These are phyloP conservation scores for Dinothrombium tinctorium DNA, from an alignment of 1,140 invertebrate genomes.

Conservation along the genomic window DNA sequence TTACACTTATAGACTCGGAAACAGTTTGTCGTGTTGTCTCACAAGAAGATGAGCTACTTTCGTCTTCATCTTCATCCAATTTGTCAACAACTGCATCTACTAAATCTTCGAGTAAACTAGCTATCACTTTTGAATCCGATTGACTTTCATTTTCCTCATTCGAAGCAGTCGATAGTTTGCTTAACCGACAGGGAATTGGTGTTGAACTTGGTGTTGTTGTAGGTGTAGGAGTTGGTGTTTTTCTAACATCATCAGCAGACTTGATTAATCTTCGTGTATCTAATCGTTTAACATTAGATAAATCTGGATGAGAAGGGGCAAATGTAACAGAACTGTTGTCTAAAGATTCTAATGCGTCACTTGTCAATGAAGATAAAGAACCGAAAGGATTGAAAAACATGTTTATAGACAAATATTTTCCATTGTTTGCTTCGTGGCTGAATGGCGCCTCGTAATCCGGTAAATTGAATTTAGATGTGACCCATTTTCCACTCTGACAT, in stretches of 20 bases:
- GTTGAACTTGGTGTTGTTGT: no score
- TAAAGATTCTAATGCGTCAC: slow-evolving; percentile 9
- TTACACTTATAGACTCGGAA: slow-evolving; percentile 3
- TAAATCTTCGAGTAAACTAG: slow-evolving; percentile 1
- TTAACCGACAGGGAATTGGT: slow-evolving; percentile 1
- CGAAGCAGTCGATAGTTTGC: not conserved
- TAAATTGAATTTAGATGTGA: slow-evolving; percentile 27
- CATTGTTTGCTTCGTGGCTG: slow-evolving; percentile 14
- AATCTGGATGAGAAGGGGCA: not conserved
- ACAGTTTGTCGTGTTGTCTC: slow-evolving; percentile 12
- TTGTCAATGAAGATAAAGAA: slow-evolving; percentile 14
- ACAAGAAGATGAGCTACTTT: not conserved
- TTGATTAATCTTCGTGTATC: slow-evolving; percentile 1
- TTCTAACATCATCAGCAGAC: not conserved
- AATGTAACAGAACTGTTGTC: not conserved
- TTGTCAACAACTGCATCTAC: slow-evolving; percentile 2
- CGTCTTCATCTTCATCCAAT: slow-evolving; percentile 1
- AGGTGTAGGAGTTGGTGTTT: slow-evolving; percentile 1
- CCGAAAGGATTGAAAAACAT: slow-evolving; percentile 26
- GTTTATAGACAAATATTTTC: slow-evolving; percentile 7
- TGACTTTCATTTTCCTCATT: not conserved
- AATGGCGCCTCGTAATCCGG: slow-evolving; percentile 30
- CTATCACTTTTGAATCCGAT: slow-evolving; percentile 6
- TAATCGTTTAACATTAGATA: no score
- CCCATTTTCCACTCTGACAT: slow-evolving; percentile 12